Conservation (phyloP, 2,888 invertebrate species). For the Taphrorychus bicolor region DNA sequence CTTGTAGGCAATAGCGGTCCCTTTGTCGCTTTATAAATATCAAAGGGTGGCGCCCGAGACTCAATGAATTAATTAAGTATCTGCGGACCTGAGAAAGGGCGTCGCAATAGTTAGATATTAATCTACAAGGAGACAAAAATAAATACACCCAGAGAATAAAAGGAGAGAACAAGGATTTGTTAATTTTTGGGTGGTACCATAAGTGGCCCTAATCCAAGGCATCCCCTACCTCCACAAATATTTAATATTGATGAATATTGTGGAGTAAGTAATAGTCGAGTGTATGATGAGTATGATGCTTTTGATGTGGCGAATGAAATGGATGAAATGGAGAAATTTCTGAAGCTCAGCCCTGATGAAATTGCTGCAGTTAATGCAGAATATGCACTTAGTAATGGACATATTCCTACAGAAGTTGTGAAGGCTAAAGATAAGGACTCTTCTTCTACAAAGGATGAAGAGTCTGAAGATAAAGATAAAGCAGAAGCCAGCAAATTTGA, state of each 20-base stretch:
- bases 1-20: too few species aligned
- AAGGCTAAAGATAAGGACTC: conserved; percentile 44
- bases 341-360: conserved; percentile 74
- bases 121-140: too few species aligned
- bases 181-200: conserved; percentile 76
- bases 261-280: conserved; percentile 71
- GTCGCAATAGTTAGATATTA: too few species aligned
- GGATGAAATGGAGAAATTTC: conserved; percentile 86
- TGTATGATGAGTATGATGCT: conserved; percentile 77
- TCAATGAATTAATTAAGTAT: too few species aligned
- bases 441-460: conserved; percentile 45
- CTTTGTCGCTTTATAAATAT: too few species aligned
- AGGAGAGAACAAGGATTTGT: too few species aligned
- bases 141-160: too few species aligned
- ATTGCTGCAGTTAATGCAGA: conserved; percentile 60
- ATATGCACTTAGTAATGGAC: conserved; percentile 38
- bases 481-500: conserved; percentile 19
- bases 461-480: conserved; percentile 49
- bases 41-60: too few species aligned
- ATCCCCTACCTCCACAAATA: conserved; percentile 91
- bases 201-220: conserved; percentile 75
- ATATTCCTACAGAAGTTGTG: conserved; percentile 28
- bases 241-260: conserved; percentile 93
- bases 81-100: too few species aligned
- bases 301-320: conserved; percentile 92